Evolutionary conservation across 1,140 invertebrate species (phyloP).

Genomic region (Danaus plexippus): DNA sequence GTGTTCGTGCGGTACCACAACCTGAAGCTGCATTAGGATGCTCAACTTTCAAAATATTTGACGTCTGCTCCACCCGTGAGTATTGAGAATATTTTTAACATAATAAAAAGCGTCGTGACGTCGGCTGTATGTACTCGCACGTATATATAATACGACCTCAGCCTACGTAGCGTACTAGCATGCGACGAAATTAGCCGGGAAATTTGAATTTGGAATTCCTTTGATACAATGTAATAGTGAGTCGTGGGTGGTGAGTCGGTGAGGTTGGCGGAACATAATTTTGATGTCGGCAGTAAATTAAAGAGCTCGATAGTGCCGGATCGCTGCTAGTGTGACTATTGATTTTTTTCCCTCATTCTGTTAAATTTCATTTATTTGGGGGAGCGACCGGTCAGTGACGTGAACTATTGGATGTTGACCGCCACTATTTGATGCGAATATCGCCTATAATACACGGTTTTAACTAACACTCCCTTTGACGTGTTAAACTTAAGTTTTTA

Average conservation of each 20-base stretch:
- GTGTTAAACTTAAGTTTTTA: too few species aligned
- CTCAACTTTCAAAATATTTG: constrained; percentile 65
- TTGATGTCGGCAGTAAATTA: constrained; percentile 58
- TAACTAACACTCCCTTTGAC: too few species aligned
- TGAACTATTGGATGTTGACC: too few species aligned
- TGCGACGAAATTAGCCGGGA: too few species aligned
- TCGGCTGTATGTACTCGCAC: too few species aligned
- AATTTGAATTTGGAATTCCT: too few species aligned
- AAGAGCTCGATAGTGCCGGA: constrained; percentile 58
- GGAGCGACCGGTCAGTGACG: constrained; percentile 43
- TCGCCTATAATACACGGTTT: too few species aligned
- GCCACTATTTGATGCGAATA: too few species aligned
- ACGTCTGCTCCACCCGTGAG: constrained; percentile 65
- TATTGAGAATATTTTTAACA: constrained; percentile 23
- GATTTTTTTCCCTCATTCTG: constrained; percentile 71
- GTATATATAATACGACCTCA: too few species aligned
- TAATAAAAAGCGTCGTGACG: too few species aligned
- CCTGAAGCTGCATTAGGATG: constrained; percentile 51
- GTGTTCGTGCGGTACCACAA: constrained; percentile 48
- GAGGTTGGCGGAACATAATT: constrained; percentile 13
- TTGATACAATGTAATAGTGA: not conserved
- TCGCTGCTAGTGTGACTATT: constrained; percentile 58
- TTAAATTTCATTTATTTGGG: constrained; percentile 71
- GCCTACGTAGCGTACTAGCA: too few species aligned
- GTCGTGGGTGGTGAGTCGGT: not conserved